phyloP scores from a whole-genome alignment of 2,113 vertebrate genomes.

The Siniperca chuatsi region DNA sequence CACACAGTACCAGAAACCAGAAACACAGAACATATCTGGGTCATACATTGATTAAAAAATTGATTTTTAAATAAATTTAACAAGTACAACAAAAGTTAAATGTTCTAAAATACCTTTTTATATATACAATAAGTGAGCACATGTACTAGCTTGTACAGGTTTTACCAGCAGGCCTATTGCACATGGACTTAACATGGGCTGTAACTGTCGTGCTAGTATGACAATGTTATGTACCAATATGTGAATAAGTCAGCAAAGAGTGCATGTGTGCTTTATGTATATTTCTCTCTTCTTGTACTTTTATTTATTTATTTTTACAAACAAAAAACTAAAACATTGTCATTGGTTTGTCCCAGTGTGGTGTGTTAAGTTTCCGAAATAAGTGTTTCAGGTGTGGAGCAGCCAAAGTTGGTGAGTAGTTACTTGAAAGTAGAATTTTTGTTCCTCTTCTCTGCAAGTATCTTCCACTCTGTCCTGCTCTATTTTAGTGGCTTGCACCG shows the following conservation, averaged over 20 bases:
- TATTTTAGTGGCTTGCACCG: background rate
- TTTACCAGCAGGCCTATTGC: background rate
- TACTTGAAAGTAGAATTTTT: background rate
- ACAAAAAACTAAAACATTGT: slow-evolving; percentile 38
- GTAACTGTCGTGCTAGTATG: no score
- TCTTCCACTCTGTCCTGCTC: background rate
- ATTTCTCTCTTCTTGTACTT: background rate
- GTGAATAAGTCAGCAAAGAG: background rate
- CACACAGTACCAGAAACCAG: background rate
- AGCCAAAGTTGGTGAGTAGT: slow-evolving; percentile 88
- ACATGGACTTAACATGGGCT: background rate
- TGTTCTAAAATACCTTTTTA: background rate
- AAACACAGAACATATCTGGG: background rate
- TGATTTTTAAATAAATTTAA: background rate
- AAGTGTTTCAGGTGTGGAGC: slow-evolving; percentile 96
- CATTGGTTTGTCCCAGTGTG: slow-evolving; percentile 87
- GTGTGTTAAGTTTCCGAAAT: slow-evolving; percentile 96
- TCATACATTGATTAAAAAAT: no score
- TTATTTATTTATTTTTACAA: no score
- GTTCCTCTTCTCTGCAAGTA: background rate
- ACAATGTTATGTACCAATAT: background rate
- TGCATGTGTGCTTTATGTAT: background rate
- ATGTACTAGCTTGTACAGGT: background rate
- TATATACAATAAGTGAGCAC: background rate
- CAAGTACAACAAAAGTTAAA: background rate